Evolutionary conservation across 2,888 invertebrate species (phyloP).

Genomic region (Eupithecia pulchellata): DNA sequence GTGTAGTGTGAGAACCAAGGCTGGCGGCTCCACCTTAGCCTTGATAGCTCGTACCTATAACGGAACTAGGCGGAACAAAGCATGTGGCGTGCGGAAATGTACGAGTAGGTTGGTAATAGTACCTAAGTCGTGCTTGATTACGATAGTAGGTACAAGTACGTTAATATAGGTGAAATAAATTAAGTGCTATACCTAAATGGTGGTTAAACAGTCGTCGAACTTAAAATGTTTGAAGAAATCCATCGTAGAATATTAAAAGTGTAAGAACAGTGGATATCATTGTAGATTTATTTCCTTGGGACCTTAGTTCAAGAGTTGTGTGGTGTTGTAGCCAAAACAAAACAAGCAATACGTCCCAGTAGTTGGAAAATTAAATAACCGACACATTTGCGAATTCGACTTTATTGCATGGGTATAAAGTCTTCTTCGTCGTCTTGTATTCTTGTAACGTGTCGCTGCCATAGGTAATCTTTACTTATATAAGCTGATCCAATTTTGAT

Average conservation of each 20-base stretch:
- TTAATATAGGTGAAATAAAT: not conserved
- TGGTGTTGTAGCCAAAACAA: no score
- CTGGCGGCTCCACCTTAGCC: conserved; percentile 46
- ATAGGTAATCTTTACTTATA: no score
- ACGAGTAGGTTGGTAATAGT: conserved; percentile 18
- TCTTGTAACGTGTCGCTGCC: no score
- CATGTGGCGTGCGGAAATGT: conserved; percentile 49
- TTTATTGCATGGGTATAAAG: no score
- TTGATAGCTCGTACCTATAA: conserved; percentile 44
- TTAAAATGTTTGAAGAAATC: no score
- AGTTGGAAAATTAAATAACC: no score
- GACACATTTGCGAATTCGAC: no score
- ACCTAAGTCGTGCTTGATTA: conserved; percentile 1
- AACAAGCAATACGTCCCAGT: no score
- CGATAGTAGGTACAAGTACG: not conserved
- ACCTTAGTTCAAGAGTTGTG: no score
- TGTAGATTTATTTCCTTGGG: not conserved
- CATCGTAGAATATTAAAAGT: not conserved
- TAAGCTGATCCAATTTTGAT: no score
- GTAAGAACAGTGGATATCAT: not conserved
- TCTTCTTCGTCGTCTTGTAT: no score
- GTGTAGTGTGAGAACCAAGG: conserved; percentile 49
- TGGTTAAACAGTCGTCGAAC: not conserved
- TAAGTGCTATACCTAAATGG: not conserved
- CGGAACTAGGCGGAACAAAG: conserved; percentile 49